These are phyloP conservation scores for Ceratina calcarata DNA, from an alignment of 1,140 invertebrate species.

Conservation along the genomic window DNA sequence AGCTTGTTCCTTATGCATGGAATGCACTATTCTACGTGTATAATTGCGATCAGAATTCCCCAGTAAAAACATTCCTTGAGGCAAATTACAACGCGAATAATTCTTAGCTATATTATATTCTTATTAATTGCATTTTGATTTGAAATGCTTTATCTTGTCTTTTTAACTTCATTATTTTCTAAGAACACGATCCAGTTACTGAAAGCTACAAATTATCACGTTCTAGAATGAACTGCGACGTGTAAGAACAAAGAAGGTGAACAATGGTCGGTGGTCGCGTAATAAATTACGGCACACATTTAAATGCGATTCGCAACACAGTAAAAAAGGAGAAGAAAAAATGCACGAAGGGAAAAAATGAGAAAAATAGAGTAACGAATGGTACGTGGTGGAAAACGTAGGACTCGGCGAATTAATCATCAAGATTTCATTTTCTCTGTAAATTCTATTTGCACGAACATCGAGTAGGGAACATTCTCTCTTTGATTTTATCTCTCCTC, in stretches of 20 bases:
- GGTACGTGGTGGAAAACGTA: not conserved
- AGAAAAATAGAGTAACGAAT: not conserved
- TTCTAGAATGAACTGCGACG: not conserved
- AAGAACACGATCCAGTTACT: not conserved
- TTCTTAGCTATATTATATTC: too few relatives aligned
- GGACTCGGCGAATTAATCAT: constrained; percentile 27
- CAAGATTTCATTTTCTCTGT: constrained; percentile 31
- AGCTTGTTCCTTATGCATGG: too few relatives aligned
- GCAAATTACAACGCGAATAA: too few relatives aligned
- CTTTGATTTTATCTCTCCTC: not conserved
- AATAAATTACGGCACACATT: constrained; percentile 26
- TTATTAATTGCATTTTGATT: too few relatives aligned
- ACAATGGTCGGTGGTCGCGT: not conserved
- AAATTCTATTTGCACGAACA: constrained; percentile 36
- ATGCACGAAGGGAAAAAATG: too few relatives aligned
- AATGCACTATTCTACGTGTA: too few relatives aligned
- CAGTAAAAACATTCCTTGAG: too few relatives aligned
- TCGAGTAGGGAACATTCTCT: not conserved
- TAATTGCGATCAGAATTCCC: too few relatives aligned
- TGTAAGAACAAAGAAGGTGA: not conserved
- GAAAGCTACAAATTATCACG: constrained; percentile 29
- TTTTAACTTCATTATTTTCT: too few relatives aligned
- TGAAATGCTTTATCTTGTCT: too few relatives aligned
- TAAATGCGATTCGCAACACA: constrained; percentile 18
- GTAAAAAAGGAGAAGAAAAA: not conserved